Conservation (phyloP, 2,797 vertebrate species). For the Coccyzus lansbergi region DNA sequence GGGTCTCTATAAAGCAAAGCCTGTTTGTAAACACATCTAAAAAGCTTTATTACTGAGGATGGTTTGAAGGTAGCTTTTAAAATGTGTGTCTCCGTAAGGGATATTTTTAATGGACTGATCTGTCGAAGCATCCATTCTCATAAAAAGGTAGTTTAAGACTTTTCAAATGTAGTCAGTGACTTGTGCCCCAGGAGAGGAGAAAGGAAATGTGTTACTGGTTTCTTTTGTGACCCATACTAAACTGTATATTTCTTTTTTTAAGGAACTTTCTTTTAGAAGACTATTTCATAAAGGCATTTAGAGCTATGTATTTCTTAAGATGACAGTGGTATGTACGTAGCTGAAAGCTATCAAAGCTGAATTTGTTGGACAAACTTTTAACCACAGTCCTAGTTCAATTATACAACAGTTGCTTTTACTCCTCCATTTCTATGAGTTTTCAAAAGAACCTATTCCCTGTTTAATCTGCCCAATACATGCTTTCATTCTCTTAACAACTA, state of each 20-base stretch:
- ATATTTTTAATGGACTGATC: background rate
- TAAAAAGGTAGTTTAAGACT: background rate
- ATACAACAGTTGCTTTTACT: background rate
- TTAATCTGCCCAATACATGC: background rate
- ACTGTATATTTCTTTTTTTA: background rate
- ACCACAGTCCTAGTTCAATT: background rate
- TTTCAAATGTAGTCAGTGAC: background rate
- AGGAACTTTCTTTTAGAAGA: background rate
- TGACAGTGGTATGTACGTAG: background rate
- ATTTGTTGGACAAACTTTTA: background rate
- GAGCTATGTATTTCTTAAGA: background rate
- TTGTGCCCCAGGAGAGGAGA: background rate
- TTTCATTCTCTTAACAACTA: background rate
- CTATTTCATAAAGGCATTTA: background rate
- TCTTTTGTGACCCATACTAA: background rate
- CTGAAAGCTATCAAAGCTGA: background rate
- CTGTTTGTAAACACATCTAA: background rate
- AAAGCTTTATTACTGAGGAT: background rate
- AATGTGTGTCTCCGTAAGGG: background rate
- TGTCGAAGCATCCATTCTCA: background rate
- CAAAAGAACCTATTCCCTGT: slow-evolving; percentile 2
- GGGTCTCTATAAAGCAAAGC: background rate
- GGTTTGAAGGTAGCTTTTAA: background rate
- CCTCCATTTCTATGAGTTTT: background rate
- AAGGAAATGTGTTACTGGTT: background rate